A percentile compares a stretch with the other conserved stretches of the same genome.
Evolutionary conservation across 2,113 vertebrate species (phyloP).

Genomic region (Psammodynastes pulverulentus): DNA sequence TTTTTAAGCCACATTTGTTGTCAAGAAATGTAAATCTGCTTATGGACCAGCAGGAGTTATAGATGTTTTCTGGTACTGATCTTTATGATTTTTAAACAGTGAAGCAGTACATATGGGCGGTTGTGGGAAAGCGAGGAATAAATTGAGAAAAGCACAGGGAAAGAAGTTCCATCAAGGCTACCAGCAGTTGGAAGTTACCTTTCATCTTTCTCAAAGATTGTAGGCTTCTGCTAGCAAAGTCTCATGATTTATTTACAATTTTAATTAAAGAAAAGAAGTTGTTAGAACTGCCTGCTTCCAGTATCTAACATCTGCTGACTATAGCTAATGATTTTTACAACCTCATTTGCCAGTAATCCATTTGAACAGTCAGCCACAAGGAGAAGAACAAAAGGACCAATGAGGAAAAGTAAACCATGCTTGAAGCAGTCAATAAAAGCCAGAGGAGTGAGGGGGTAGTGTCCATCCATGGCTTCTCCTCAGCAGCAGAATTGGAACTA

Average conservation of each 20-base stretch:
- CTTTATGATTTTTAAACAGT: constrained; percentile 47
- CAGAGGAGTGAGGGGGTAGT: constrained; percentile 10
- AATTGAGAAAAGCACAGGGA: constrained; percentile 13
- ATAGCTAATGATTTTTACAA: constrained; percentile 57
- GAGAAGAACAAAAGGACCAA: background rate
- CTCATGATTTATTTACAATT: constrained; percentile 64
- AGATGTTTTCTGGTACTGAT: constrained; percentile 58
- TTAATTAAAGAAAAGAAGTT: constrained; percentile 63
- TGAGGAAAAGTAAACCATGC: constrained; percentile 34
- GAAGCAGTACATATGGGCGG: constrained; percentile 46
- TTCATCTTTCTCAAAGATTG: constrained; percentile 41
- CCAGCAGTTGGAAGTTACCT: constrained; percentile 23
- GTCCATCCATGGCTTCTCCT: background rate
- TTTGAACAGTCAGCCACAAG: constrained; percentile 53
- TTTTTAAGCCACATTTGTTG: constrained; percentile 37
- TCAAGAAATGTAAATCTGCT: constrained; percentile 31
- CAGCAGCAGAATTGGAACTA: background rate
- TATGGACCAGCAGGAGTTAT: constrained; percentile 28
- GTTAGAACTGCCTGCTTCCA: constrained; percentile 47
- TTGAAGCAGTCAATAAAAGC: constrained; percentile 27
- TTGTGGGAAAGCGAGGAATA: constrained; percentile 28
- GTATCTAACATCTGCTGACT: constrained; percentile 38
- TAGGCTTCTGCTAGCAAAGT: constrained; percentile 32
- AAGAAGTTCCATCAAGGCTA: constrained; percentile 26
- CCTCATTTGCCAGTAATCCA: constrained; percentile 47